phyloP scores from a whole-genome alignment of 2,888 invertebrate genomes.

The Drosophila yooni region DNA sequence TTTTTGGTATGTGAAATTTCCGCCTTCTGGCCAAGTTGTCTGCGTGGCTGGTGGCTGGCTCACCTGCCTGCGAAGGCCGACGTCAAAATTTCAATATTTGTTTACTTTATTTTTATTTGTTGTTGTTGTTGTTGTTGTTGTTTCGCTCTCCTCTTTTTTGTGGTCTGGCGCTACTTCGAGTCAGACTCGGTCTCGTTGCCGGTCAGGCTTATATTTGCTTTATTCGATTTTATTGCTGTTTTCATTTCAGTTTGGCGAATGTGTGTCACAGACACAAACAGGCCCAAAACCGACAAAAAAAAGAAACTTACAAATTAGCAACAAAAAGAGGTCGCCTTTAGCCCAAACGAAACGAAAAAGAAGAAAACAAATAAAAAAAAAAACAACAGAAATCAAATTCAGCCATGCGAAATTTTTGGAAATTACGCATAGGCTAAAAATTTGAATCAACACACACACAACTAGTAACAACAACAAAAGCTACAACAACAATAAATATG shows the following conservation, averaged over 20 bases:
- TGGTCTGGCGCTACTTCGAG: conserved; percentile 32
- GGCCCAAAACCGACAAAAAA: conserved; percentile 2
- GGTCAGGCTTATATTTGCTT: conserved; percentile 67
- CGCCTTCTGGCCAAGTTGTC: conserved; percentile 62
- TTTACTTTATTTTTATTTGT: conserved; percentile 50
- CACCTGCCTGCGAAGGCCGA: conserved; percentile 56
- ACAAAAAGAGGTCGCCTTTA: conserved; percentile 70
- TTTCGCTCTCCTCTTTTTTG: conserved; percentile 16
- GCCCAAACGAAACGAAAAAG: conserved; percentile 12
- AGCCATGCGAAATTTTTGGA: conserved; percentile 49
- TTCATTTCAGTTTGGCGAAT: conserved; percentile 61
- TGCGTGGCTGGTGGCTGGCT: conserved; percentile 40
- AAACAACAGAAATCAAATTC: conserved; percentile 45
- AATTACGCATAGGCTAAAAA: conserved; percentile 51
- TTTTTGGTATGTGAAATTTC: conserved; percentile 42
- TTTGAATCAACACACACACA: conserved; percentile 58
- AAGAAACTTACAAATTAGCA: conserved; percentile 68
- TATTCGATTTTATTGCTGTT: conserved; percentile 69
- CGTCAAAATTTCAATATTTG: conserved; percentile 64
- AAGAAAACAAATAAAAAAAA: conserved; percentile 40
- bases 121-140: background rate
- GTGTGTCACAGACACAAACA: conserved; percentile 67
- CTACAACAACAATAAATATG: conserved; percentile 20
- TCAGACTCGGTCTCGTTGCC: conserved; percentile 20
- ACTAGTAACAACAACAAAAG: conserved; percentile 9